Base-by-base conservation (phyloP, 2,888 invertebrate genomes). In the Phytoseiulus persimilis region DNA sequence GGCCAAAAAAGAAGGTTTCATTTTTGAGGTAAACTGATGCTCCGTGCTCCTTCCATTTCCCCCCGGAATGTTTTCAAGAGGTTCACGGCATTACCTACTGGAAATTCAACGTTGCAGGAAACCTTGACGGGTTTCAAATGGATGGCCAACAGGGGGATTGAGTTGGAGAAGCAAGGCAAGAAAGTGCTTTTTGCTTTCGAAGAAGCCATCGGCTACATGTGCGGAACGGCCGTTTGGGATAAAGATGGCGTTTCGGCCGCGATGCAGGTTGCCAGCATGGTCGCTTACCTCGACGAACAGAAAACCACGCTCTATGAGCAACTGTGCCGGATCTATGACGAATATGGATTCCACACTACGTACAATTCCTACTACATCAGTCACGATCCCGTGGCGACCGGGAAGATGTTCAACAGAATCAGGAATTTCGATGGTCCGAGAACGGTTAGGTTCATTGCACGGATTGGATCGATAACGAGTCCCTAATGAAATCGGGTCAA, bases 81-180 rank as follows among this genome's bases (percentile, higher is more conserved):
- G 28, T 87, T 32, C 90, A 6, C 1, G 23, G 65, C 14, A 18
- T 18, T 28, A 6, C 18, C 65, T 2, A 65, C 28, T 65, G 65
- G 18, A 65, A 18, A 33, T n/a, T 84, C 3, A 18, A 23, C 28
- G 9, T 90, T 90, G 31, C 91, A 94, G 93, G 98, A 99, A 93
- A 99, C 99, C 0, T 94, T 99, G 90, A 99, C 99, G 0, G 99
- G 99, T 0, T 99, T 99, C 92, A 99, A 99, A 92, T 99, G 98
- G 98, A 98, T 99, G 96, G 99, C 97, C 6, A 99, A 98, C 93
- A 95, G 95, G 92, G 94, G 96, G 0, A 93, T 95, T 46, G 95
- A 97, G 9, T 93, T 98, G 90, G 93, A 95, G 83, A 93, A 94
- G 90, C 93, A 95, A 90, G 96, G 95, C 45, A 96, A 96, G 92